Percentiles rank a stretch among this genome's conserved stretches.
These are phyloP conservation scores for Apamea sordens DNA, from an alignment of 2,888 invertebrate species.

Conservation along the genomic window DNA sequence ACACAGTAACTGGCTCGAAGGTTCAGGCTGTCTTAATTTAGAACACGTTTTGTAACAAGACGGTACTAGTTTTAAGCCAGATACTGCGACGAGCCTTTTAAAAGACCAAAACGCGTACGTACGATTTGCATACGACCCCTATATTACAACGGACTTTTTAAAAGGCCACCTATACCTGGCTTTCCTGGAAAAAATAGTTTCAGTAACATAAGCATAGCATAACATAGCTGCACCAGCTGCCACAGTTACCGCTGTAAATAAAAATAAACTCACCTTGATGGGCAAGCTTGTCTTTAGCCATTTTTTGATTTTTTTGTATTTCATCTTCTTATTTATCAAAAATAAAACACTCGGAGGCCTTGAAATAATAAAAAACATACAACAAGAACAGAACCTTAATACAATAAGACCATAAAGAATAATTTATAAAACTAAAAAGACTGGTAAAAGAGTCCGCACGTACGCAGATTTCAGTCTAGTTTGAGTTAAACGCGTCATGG, in stretches of 20 bases:
- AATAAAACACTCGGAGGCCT: not conserved
- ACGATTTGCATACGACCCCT: too few relatives aligned
- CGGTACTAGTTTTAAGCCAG: not conserved
- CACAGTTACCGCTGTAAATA: not conserved
- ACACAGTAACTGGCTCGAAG: too few relatives aligned
- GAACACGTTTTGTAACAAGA: not conserved
- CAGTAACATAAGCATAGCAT: not conserved
- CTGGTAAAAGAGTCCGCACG: not conserved
- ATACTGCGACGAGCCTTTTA: not conserved
- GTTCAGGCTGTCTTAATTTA: not conserved
- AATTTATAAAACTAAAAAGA: not conserved
- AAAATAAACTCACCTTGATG: not conserved
- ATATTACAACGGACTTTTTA: too few relatives aligned
- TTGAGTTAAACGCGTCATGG: not conserved
- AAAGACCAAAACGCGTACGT: not conserved
- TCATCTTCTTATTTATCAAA: not conserved
- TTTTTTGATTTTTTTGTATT: not conserved
- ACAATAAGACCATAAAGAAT: not conserved
- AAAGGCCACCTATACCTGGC: too few relatives aligned
- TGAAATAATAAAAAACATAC: not conserved
- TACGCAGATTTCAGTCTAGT: not conserved
- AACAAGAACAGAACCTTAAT: not conserved
- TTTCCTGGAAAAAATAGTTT: not conserved
- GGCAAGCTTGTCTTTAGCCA: not conserved
- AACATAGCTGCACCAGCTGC: not conserved